Evolutionary conservation across 2,888 invertebrate genomes (phyloP).

Genomic region (Hypomecis atomaria): DNA sequence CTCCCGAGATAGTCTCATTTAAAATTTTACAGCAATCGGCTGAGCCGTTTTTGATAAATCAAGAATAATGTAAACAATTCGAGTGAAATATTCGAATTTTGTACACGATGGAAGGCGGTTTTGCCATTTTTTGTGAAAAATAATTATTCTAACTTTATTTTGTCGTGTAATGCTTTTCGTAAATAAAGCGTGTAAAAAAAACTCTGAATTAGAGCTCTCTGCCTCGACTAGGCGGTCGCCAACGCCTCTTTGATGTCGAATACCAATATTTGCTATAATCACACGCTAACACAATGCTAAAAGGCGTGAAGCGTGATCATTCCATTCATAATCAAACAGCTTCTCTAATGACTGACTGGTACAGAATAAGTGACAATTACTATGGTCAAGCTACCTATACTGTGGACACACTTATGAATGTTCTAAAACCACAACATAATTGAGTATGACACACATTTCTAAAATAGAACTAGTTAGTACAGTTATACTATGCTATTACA

Average conservation of each 20-base stretch:
- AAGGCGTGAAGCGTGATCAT: constrained; percentile 4
- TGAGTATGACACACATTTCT: constrained; percentile 6
- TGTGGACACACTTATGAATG: background rate
- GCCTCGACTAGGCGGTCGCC: background rate
- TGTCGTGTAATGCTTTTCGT: too few relatives aligned
- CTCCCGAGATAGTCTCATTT: too few relatives aligned
- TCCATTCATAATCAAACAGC: background rate
- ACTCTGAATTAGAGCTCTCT: too few relatives aligned
- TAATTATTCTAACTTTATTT: background rate
- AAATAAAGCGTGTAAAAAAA: too few relatives aligned
- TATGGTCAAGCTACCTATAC: too few relatives aligned
- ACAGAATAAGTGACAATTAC: background rate
- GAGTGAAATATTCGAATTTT: too few relatives aligned
- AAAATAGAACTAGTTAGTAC: background rate
- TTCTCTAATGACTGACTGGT: background rate
- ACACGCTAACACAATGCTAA: constrained; percentile 5
- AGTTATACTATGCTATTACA: background rate
- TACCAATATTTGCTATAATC: constrained; percentile 2
- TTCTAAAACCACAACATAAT: constrained; percentile 18
- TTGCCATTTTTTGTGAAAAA: too few relatives aligned
- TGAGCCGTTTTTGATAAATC: too few relatives aligned
- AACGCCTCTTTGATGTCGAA: background rate
- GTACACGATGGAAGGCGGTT: too few relatives aligned
- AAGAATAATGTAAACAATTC: too few relatives aligned
- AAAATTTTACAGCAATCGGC: too few relatives aligned